phyloP scores from a whole-genome alignment of 2,888 invertebrate species.

The Leucophenga montana region DNA sequence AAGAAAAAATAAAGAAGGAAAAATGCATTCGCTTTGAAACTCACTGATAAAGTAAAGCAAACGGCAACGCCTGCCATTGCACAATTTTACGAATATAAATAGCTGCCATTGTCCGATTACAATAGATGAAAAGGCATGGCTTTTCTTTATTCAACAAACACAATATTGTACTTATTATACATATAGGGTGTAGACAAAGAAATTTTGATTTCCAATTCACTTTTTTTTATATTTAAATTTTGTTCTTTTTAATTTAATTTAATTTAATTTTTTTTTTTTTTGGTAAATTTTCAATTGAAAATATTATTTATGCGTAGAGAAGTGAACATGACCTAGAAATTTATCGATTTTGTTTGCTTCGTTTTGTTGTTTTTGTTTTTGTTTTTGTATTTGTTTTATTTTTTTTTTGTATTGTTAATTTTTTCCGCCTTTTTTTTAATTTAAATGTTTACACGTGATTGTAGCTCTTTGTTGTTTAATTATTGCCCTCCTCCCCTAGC shows the following conservation, averaged over 20 bases:
- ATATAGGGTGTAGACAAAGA: too few relatives aligned
- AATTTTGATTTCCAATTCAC: too few relatives aligned
- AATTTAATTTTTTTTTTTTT: too few relatives aligned
- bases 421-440: background rate
- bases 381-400: background rate
- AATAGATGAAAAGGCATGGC: slow-evolving; percentile 1
- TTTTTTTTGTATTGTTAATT: slow-evolving; percentile 1
- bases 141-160: too few relatives aligned
- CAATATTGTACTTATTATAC: too few relatives aligned
- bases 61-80: too few relatives aligned
- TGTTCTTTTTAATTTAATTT: too few relatives aligned
- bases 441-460: slow-evolving; percentile 6
- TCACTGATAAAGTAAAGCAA: too few relatives aligned
- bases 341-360: slow-evolving; percentile 23
- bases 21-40: slow-evolving; percentile 36
- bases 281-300: background rate
- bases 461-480: background rate
- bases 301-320: slow-evolving; percentile 3
- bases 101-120: slow-evolving; percentile 53
- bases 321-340: slow-evolving; percentile 32
- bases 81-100: too few relatives aligned
- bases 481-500: background rate
- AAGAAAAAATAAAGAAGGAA: slow-evolving; percentile 12
- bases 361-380: background rate
- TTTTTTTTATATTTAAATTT: too few relatives aligned